These are phyloP conservation scores for Prunella himalayana DNA, from an alignment of 2,113 vertebrate species.

Conservation along the genomic window DNA sequence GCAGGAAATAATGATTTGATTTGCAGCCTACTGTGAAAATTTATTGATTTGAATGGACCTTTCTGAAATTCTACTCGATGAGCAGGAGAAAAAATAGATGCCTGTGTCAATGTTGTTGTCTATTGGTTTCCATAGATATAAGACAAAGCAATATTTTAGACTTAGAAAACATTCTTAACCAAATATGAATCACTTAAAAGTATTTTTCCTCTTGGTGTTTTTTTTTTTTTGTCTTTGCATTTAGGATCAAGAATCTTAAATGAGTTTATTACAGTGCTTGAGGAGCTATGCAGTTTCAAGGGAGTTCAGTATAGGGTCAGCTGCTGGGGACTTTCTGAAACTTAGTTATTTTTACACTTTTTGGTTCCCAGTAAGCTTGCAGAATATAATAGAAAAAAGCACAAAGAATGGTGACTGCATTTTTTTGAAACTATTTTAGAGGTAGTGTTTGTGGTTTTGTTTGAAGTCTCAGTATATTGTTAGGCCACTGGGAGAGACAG, in stretches of 20 bases:
- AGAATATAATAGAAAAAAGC: not conserved
- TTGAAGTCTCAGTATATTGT: not conserved
- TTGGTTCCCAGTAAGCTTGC: not conserved
- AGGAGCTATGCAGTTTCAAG: not conserved
- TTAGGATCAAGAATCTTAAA: not conserved
- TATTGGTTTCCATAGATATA: not conserved
- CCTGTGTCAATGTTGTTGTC: not conserved
- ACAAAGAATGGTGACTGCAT: not conserved
- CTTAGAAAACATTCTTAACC: not conserved
- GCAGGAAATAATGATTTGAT: constrained; percentile 59
- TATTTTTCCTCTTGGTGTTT: not conserved
- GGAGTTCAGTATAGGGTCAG: not conserved
- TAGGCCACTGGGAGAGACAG: not conserved
- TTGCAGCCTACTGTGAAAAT: constrained; percentile 51
- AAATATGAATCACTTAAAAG: not conserved
- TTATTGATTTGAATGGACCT: constrained; percentile 51
- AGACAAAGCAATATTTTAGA: not conserved
- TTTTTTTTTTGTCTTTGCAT: not conserved
- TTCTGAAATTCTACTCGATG: constrained; percentile 18
- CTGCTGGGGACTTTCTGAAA: not conserved
- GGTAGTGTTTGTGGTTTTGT: not conserved
- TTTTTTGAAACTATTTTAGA: not conserved
- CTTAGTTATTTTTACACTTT: not conserved
- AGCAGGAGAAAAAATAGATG: constrained; percentile 4
- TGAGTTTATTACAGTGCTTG: not conserved